A percentile compares a stretch with the other conserved stretches of the same genome.
These are phyloP conservation scores for Pygocentrus nattereri DNA, from an alignment of 2,797 vertebrate genomes.

Conservation along the genomic window DNA sequence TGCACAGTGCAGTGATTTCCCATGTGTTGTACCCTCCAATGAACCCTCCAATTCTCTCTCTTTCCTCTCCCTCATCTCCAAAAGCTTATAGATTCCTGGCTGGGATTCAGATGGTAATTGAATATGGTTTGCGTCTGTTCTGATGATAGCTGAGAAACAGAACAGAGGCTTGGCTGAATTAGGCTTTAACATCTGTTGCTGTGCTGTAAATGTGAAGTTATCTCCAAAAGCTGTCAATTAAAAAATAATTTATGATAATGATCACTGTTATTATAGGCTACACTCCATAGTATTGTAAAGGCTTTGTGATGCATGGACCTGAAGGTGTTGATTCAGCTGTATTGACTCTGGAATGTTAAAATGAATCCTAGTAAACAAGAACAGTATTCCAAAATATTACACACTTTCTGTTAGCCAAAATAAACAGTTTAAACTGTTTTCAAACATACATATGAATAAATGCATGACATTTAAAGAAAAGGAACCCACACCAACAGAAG, in stretches of 20 bases:
- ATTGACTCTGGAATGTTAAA: not conserved
- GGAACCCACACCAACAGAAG: no score
- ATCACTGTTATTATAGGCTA: not conserved
- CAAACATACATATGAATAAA: no score
- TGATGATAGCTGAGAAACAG: constrained; percentile 32
- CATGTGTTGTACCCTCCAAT: constrained; percentile 44
- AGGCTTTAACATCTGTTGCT: constrained; percentile 40
- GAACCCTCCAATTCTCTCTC: constrained; percentile 41
- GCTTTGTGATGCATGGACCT: not conserved
- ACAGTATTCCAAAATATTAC: no score
- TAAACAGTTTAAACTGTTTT: no score
- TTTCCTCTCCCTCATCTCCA: constrained; percentile 29
- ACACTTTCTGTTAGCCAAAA: no score
- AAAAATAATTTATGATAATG: not conserved
- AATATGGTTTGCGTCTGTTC: constrained; percentile 49
- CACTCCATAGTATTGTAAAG: not conserved
- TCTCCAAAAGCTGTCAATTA: not conserved
- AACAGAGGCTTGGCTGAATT: constrained; percentile 25
- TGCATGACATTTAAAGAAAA: no score
- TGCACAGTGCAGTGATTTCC: constrained; percentile 50
- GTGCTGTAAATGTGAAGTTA: constrained; percentile 11
- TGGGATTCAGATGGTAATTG: constrained; percentile 52
- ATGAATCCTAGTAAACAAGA: no score
- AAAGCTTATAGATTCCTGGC: constrained; percentile 45
- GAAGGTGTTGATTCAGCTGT: not conserved